Percentiles rank a stretch among this genome's conserved stretches.
phyloP scores from a whole-genome alignment of 2,888 invertebrate genomes.

The Reticulitermes lucifugus region DNA sequence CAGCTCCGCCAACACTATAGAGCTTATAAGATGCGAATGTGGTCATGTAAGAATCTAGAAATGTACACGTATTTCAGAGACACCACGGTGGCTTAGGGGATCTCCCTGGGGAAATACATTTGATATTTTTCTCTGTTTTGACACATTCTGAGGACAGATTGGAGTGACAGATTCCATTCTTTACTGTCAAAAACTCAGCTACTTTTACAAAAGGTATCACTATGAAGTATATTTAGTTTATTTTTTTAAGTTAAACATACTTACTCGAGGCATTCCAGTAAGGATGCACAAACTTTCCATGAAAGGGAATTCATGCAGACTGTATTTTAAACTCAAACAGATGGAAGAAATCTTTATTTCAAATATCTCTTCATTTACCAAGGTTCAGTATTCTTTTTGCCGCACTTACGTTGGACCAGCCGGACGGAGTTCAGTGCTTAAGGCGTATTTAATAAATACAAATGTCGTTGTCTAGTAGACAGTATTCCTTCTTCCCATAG shows the following conservation, averaged over 20 bases:
- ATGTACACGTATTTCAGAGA: neutral
- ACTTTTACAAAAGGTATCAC: neutral
- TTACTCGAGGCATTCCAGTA: neutral
- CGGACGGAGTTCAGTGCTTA: too few relatives aligned
- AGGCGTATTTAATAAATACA: too few relatives aligned
- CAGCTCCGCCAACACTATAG: neutral
- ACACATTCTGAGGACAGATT: neutral
- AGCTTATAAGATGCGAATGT: neutral
- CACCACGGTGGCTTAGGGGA: neutral
- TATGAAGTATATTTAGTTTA: neutral
- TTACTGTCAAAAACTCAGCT: neutral
- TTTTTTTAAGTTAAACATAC: neutral
- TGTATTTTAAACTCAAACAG: too few relatives aligned
- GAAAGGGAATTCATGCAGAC: too few relatives aligned
- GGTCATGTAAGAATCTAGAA: neutral
- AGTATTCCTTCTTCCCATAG: too few relatives aligned
- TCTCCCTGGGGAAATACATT: neutral
- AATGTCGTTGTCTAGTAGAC: too few relatives aligned
- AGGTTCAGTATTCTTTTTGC: too few relatives aligned
- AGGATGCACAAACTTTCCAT: too few relatives aligned
- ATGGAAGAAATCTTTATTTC: too few relatives aligned
- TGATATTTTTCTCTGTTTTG: slow-evolving; percentile 2
- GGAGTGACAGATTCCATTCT: neutral
- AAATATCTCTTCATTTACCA: too few relatives aligned
- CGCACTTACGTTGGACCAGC: too few relatives aligned